Evolutionary conservation across 2,888 invertebrate genomes (phyloP), one percentile per base, ranked within the genome.

Genomic region (Elgonia sp.): DNA sequence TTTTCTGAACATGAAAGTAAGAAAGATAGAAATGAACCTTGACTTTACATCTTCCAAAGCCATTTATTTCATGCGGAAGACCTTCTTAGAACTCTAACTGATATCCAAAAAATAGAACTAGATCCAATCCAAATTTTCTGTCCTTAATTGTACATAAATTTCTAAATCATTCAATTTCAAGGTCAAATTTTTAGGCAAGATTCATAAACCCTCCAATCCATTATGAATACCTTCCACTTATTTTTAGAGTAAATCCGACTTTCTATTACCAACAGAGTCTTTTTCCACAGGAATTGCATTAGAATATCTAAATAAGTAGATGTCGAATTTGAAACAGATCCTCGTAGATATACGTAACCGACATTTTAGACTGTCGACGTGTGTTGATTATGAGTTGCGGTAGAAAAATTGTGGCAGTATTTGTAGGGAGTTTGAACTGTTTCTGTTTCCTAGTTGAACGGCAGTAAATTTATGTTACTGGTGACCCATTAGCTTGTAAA

Each of bases 321-420:
- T 67, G 18, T 75, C 18, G 14, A 67, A 46, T 75, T 80, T 16
- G 50, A 80, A 80, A 37, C 8, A 50, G 62, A 72, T 57, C 83
- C 69, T 76, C 18, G 67, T 83, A 83, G 83, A 39, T 8, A 10
- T 57, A 50, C 21, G 42, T 84, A 77, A 69, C 29, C 39, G 65
- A 70, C 86, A 76, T 69, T 80, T 81, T 75, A 70, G 70, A 81
- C 86, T 81, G 85, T 81, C 81, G 67, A 79, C 77, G 65, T 73
- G 63, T 29, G 53, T 73, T 20, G 46, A 39, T 60, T 70, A 75
- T 62, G 12, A 12, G n/a, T 73, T 67, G 39, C n/a, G 76, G 81
- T 86, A 86, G 86, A 86, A 69, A 76, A 81, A 81, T 81, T 42
- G 69, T 75, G 86, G 81, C 60, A 72, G 82, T 86, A 86, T 82